A percentile compares a stretch with the other conserved stretches of the same genome.
Conservation (phyloP, 1,140 invertebrate genomes). For the Drosophila kurseongensis region DNA sequence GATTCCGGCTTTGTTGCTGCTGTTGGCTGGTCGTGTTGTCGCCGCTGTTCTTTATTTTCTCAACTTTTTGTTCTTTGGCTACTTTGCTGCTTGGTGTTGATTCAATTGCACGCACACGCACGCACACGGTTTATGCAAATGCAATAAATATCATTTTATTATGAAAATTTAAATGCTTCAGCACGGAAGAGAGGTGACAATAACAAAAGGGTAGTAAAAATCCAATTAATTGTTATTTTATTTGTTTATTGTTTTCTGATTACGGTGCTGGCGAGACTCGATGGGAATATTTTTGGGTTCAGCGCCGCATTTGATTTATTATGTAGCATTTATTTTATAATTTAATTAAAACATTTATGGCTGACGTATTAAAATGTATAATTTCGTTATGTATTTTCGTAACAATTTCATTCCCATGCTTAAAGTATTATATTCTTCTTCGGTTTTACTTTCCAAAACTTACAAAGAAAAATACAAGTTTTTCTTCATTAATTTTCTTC, state of each 20-base stretch:
- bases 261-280: conserved; percentile 34
- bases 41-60: conserved; percentile 26
- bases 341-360: conserved; percentile 67
- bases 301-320: conserved; percentile 59
- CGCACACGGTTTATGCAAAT: conserved; percentile 73
- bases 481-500: too few relatives aligned
- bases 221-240: conserved; percentile 83
- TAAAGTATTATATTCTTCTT: conserved; percentile 2
- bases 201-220: conserved; percentile 59
- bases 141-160: conserved; percentile 81
- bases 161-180: conserved; percentile 70
- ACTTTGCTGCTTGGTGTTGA: conserved; percentile 62
- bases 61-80: conserved; percentile 50
- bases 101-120: conserved; percentile 56
- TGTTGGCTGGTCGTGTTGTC: conserved; percentile 11
- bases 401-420: not conserved
- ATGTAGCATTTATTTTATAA: conserved; percentile 45
- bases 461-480: too few relatives aligned
- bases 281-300: conserved; percentile 6
- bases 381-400: not conserved
- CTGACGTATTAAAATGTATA: conserved; percentile 17
- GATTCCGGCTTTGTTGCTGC: conserved; percentile 38
- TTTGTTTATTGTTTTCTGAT: conserved; percentile 82
- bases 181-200: conserved; percentile 15
- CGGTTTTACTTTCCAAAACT: too few relatives aligned